Percentiles rank a stretch among this genome's conserved stretches.
phyloP scores from a whole-genome alignment of 2,113 vertebrate species.

The Gallinago jamesoni region DNA sequence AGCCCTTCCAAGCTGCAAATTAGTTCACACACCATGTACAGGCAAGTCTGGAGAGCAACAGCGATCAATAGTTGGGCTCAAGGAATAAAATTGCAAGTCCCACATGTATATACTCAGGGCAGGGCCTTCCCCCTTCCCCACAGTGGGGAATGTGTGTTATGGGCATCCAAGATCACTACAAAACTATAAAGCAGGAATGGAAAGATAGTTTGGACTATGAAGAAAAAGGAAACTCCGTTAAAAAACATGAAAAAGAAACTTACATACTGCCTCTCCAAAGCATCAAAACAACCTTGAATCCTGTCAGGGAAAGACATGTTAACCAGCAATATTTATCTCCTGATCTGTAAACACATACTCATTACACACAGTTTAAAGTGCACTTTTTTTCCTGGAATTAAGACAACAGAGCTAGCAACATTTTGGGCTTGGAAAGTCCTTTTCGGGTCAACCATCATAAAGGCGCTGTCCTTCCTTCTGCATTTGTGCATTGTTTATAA shows the following conservation, averaged over 20 bases:
- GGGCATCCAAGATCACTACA: neutral
- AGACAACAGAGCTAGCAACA: neutral
- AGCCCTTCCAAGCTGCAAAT: neutral
- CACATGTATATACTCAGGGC: neutral
- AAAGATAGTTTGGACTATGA: neutral
- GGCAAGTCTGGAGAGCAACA: neutral
- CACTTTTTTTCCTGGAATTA: slow-evolving; percentile 7
- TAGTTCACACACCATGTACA: neutral
- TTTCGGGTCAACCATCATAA: slow-evolving; percentile 3
- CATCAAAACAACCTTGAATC: slow-evolving; percentile 82
- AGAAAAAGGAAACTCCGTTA: neutral
- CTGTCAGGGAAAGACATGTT: slow-evolving; percentile 63
- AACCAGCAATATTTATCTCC: slow-evolving; percentile 14
- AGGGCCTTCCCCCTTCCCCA: neutral
- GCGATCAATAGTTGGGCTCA: neutral
- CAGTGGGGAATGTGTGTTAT: neutral
- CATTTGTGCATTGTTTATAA: neutral
- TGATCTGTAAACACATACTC: slow-evolving; percentile 20
- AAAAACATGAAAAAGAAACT: slow-evolving; percentile 60
- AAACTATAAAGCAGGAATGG: neutral
- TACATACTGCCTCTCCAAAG: slow-evolving; percentile 80
- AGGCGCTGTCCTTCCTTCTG: neutral
- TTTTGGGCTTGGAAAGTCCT: neutral
- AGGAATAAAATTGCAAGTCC: neutral
- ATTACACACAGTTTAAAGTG: neutral